Percentiles rank a stretch among this genome's conserved stretches.
Conservation (phyloP, 1,140 invertebrate species). For the Tetragonula clypearis region DNA sequence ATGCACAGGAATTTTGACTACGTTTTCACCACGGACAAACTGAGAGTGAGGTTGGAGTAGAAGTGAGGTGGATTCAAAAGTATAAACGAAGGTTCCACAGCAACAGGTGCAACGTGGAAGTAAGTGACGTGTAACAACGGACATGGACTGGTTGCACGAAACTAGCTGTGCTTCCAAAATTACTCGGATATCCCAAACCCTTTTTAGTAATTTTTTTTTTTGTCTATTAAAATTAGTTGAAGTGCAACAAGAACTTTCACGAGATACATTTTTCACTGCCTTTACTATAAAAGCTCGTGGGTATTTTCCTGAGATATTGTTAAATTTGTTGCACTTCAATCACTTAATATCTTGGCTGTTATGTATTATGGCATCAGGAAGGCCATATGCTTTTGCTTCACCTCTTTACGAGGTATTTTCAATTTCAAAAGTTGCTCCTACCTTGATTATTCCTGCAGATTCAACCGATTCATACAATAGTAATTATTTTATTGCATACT, state of each 20-base stretch:
- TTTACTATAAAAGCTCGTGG: neutral
- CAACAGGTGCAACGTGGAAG: slow-evolving; percentile 76
- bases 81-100: slow-evolving; percentile 76
- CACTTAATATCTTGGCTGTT: slow-evolving; percentile 67
- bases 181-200: slow-evolving; percentile 72
- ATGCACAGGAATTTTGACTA: slow-evolving; percentile 80
- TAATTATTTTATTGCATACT: slow-evolving; percentile 64
- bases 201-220: slow-evolving; percentile 50
- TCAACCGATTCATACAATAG: slow-evolving; percentile 49
- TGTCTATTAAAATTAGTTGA: slow-evolving; percentile 68
- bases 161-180: slow-evolving; percentile 77
- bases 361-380: slow-evolving; percentile 66
- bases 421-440: slow-evolving; percentile 65
- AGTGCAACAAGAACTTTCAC: slow-evolving; percentile 67
- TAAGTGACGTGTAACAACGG: slow-evolving; percentile 78
- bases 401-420: slow-evolving; percentile 65
- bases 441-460: slow-evolving; percentile 58
- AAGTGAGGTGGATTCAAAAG: slow-evolving; percentile 78
- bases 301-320: neutral
- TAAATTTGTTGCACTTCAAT: slow-evolving; percentile 69
- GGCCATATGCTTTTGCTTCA: slow-evolving; percentile 73
- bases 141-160: slow-evolving; percentile 78
- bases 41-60: slow-evolving; percentile 80
- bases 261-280: neutral
- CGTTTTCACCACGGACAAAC: slow-evolving; percentile 80